Base-by-base conservation (phyloP, 2,888 invertebrate species). In the Caenorhabditis sulstoni region DNA sequence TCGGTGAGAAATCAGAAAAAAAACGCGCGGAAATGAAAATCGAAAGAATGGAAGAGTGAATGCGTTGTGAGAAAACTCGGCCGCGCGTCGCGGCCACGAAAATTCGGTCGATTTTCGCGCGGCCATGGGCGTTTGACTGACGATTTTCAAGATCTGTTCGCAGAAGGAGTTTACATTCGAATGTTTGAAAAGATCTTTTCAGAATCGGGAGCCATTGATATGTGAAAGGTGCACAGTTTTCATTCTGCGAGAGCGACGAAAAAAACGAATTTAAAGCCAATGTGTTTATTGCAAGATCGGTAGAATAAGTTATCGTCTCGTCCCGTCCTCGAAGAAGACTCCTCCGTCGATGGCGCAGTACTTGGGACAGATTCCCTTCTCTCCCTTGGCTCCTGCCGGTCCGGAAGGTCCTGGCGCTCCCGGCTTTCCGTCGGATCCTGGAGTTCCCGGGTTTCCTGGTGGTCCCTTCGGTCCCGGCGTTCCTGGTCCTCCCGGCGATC, bases 401-500 rank as follows among this genome's bases (percentile, higher is more conserved):
- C 76, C 76, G n/a, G 65, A 53, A 0, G 65, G 65, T 55, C 84
- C 81, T 4, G 49, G 67, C 75, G 37, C 35, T 64, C 81, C 81
- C 1, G 58, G 64, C 45, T 70, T 66, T 64, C 82, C 87, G 49
- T 77, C 80, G 9, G 85, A 80, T 59, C 87, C 80, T 0, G 73
- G 39, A 50, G 74, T 52, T 57, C 81, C 83, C 0, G 79, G 79
- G n/a, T 75, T 74, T 64, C 86, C 87, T 41, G 75, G 64, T 3
- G 75, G 75, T 59, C 75, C 79, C 16, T 82, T 84, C 20, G 84
- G 75, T 22, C 88, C 88, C 18, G 86, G 78, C 3, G 81, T 82
- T 57, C 86, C 81, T 53, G 85, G 70, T n/a, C 82, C 85, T 76
- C 87, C 87, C 44, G 75, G 81, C 18, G 39, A 47, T 70, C 83